Percentiles rank a stretch among this genome's conserved stretches.
Evolutionary conservation across 1,140 invertebrate species (phyloP).

Genomic region (Maniola jurtina): DNA sequence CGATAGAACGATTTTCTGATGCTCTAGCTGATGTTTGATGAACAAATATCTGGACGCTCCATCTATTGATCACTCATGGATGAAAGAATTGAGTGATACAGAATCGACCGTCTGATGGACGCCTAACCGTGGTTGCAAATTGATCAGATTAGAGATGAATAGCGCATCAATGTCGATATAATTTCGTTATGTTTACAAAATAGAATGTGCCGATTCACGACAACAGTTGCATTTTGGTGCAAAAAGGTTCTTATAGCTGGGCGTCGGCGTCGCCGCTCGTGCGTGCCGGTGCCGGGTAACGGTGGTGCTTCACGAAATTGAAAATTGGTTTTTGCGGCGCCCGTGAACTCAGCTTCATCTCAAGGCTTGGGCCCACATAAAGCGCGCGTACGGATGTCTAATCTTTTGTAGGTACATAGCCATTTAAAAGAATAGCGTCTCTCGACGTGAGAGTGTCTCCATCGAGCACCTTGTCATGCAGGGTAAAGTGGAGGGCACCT

Average conservation of each 20-base stretch:
- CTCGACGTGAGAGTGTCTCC: too few relatives aligned
- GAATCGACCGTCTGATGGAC: too few relatives aligned
- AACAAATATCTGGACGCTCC: too few relatives aligned
- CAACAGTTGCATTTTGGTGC: constrained; percentile 62
- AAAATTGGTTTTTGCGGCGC: constrained; percentile 63
- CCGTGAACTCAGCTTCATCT: constrained; percentile 46
- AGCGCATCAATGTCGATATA: constrained; percentile 53
- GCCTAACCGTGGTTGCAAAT: constrained; percentile 40
- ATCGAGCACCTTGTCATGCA: too few relatives aligned
- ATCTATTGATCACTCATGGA: too few relatives aligned
- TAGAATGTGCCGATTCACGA: constrained; percentile 60
- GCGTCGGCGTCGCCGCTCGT: constrained; percentile 47
- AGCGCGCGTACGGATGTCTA: too few relatives aligned
- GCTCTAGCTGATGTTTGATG: too few relatives aligned
- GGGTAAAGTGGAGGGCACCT: too few relatives aligned
- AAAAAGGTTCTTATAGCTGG: constrained; percentile 53
- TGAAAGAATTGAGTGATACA: too few relatives aligned
- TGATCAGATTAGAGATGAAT: constrained; percentile 58
- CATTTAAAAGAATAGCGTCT: too few relatives aligned
- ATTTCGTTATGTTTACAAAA: constrained; percentile 71
- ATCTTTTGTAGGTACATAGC: too few relatives aligned
- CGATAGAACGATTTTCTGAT: too few relatives aligned
- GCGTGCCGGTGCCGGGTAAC: constrained; percentile 75
- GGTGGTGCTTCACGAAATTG: constrained; percentile 68
- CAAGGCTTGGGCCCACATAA: constrained; percentile 18